Conservation (phyloP, 1,140 invertebrate genomes). For the Helicoverpa zea region DNA sequence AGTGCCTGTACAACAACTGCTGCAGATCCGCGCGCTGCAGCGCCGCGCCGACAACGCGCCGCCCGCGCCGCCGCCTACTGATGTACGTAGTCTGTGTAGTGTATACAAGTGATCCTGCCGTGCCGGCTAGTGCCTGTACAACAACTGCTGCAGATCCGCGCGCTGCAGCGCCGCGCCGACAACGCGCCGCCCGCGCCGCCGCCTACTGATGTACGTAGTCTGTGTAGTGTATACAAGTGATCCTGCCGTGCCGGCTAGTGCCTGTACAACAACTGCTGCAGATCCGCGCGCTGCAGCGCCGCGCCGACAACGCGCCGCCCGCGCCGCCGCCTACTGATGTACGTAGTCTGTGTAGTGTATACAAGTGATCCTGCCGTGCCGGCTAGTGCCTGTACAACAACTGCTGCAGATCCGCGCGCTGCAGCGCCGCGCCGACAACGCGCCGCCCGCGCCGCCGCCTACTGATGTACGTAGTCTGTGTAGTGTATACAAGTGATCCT, state of each 20-base stretch:
- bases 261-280: slow-evolving; percentile 90
- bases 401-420: slow-evolving; percentile 98
- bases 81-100: slow-evolving; percentile 8
- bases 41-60: slow-evolving; percentile 88
- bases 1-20: slow-evolving; percentile 79
- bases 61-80: slow-evolving; percentile 51
- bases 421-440: slow-evolving; percentile 90
- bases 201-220: slow-evolving; percentile 14
- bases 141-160: slow-evolving; percentile 96
- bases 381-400: no score
- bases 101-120: no score
- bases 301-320: slow-evolving; percentile 80
- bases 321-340: neutral
- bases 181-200: slow-evolving; percentile 67
- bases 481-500: no score
- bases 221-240: no score
- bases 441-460: slow-evolving; percentile 59
- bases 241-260: no score
- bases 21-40: slow-evolving; percentile 98
- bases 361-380: no score
- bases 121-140: no score
- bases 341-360: no score
- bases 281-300: slow-evolving; percentile 97
- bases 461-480: slow-evolving; percentile 30
- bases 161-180: slow-evolving; percentile 93